Evolutionary conservation across 2,113 vertebrate genomes (phyloP), one percentile per base, ranked within the genome.

Genomic region (Eonycteris spelaea): DNA sequence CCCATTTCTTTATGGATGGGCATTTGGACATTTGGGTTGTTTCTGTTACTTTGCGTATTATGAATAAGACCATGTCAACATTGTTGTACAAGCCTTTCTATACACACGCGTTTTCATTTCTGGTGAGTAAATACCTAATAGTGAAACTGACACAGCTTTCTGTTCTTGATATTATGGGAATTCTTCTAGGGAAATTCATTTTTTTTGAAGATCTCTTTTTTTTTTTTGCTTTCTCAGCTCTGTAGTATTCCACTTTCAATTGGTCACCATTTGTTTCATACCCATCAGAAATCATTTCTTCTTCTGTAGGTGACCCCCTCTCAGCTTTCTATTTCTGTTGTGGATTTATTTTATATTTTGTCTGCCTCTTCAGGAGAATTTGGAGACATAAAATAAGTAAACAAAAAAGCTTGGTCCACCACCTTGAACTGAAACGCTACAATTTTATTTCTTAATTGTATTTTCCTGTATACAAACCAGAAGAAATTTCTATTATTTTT

Each of bases 391-490:
- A 86, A 92, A 85, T 30, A 77, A 38, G 28, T 84, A 35, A 73
- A 93, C 15, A 18, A 89, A 94, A 79, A 61, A 86, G 16, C 10
- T 84, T 59, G 15, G 21, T 4, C 53, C 28, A 33, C 33, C 21
- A 65, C 38, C 15, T 77, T 88, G 82, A 91, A 71, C 48, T 71
- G 26, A 95, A 71, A 80, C 35, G 55, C 63, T 92, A 11, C 40
- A 68, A 85, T 89, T 86, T 80, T 90, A 53, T 90, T 94, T 74
- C 33, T 90, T 78, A 55, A 73, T 95, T 61, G 40, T 38, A n/a
- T 35, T 86, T 91, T 74, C 57, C 40, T 78, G 30, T 68, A 78
- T 77, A 78, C 10, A 79, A 63, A 82, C 22, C 28, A 88, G 45
- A 94, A 91, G 30, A 67, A 89, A 68, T 1, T 40, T 83, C 24